A percentile compares a stretch with the other conserved stretches of the same genome.
Evolutionary conservation across 1,140 invertebrate genomes (phyloP).

Genomic region (Babylonia areolata): DNA sequence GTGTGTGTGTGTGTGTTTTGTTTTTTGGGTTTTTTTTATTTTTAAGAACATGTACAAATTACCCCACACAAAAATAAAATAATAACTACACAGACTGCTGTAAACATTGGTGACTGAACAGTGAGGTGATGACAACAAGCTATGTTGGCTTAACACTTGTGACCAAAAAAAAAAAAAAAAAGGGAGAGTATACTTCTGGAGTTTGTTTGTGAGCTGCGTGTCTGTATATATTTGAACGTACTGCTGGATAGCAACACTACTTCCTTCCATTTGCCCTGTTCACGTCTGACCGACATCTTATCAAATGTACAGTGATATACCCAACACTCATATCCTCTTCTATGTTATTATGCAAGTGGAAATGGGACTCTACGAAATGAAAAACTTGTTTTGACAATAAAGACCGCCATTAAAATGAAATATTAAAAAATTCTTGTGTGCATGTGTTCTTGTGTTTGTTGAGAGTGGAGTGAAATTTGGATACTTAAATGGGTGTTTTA

Average conservation of each 20-base stretch:
- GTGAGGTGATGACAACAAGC: too few species aligned
- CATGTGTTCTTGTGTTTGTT: background rate
- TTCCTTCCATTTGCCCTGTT: constrained; percentile 2
- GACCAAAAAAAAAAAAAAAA: too few species aligned
- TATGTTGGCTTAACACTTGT: too few species aligned
- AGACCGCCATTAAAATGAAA: constrained; percentile 11
- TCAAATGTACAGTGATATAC: constrained; percentile 22
- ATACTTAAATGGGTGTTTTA: too few species aligned
- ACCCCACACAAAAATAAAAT: too few species aligned
- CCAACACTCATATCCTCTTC: constrained; percentile 17
- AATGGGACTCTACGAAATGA: constrained; percentile 27
- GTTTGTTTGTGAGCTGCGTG: background rate
- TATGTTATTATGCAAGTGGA: constrained; percentile 38
- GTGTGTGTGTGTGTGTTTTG: too few species aligned
- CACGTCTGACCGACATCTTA: background rate
- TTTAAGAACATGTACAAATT: too few species aligned
- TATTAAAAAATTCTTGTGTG: background rate
- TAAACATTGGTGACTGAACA: too few species aligned
- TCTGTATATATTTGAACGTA: constrained; percentile 14
- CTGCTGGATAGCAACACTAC: background rate
- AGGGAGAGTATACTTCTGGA: too few species aligned
- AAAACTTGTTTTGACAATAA: constrained; percentile 27
- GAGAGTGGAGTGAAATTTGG: too few species aligned
- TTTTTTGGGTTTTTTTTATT: too few species aligned
- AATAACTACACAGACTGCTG: too few species aligned